Conservation (phyloP, 2,888 invertebrate species). For the Tortricodes alternella region DNA sequence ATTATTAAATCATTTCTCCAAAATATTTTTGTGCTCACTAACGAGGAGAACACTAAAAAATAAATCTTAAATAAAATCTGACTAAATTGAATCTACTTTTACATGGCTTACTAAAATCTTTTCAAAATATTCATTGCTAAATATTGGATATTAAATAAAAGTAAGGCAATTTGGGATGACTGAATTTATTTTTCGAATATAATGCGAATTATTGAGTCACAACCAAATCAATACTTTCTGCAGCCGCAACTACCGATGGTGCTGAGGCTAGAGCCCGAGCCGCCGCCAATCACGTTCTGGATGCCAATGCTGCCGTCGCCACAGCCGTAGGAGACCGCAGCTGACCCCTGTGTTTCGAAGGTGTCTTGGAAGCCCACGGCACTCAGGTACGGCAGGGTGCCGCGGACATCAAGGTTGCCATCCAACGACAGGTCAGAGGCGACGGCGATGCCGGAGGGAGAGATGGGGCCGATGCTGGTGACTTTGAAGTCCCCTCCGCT, state of each 20-base stretch:
- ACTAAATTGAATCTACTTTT: too few relatives aligned
- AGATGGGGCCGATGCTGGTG: constrained; percentile 40
- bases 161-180: too few relatives aligned
- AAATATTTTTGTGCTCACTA: too few relatives aligned
- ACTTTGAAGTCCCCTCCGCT: constrained; percentile 27
- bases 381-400: constrained; percentile 50
- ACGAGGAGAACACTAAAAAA: too few relatives aligned
- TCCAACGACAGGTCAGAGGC: constrained; percentile 52
- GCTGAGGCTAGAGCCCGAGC: not conserved
- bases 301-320: constrained; percentile 5
- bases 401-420: constrained; percentile 43
- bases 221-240: not conserved
- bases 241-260: not conserved
- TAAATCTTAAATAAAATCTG: too few relatives aligned
- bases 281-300: not conserved
- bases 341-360: not conserved
- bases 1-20: not conserved
- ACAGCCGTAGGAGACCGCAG: constrained; percentile 5
- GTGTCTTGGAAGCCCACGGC: constrained; percentile 46
- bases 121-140: too few relatives aligned
- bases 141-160: too few relatives aligned
- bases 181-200: not conserved
- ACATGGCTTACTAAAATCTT: too few relatives aligned
- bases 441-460: constrained; percentile 48
- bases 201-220: not conserved